A percentile compares a stretch with the other conserved stretches of the same genome.
Conservation (phyloP, 2,113 vertebrate genomes). For the Cryptotis parvus region DNA sequence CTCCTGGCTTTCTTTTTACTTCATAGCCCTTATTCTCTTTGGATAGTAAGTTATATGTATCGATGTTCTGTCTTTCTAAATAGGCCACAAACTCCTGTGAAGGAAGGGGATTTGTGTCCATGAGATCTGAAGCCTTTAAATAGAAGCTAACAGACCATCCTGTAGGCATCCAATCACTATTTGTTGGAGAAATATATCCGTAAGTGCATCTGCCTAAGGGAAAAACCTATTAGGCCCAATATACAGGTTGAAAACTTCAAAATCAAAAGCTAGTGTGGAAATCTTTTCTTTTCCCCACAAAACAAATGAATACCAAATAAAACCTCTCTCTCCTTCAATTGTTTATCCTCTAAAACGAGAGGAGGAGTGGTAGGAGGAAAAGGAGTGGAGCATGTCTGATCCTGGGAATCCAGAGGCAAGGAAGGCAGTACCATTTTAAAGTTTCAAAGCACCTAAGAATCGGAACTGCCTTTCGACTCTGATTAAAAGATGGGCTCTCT, state of each 20-base stretch:
- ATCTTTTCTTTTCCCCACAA: not conserved
- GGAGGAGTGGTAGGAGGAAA: not conserved
- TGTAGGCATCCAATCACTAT: not conserved
- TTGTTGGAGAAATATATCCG: not conserved
- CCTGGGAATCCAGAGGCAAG: not conserved
- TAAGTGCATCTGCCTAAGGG: not conserved
- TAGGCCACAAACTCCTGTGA: not conserved
- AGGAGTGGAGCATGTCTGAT: not conserved
- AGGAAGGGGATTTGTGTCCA: not conserved
- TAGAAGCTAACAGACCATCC: not conserved
- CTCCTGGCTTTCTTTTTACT: not conserved
- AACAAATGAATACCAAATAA: not conserved
- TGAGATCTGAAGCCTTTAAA: not conserved
- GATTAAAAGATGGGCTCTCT: constrained; percentile 37
- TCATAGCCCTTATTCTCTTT: not conserved
- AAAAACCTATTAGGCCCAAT: not conserved
- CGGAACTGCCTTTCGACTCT: constrained; percentile 19
- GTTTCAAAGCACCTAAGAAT: not conserved
- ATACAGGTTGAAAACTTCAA: not conserved
- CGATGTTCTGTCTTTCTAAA: constrained; percentile 1
- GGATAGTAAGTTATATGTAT: not conserved
- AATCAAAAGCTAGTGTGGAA: not conserved
- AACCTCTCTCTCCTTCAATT: not conserved
- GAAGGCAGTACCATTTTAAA: not conserved
- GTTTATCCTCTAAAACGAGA: not conserved